phyloP scores from a whole-genome alignment of 2,888 invertebrate species.

The Ophonus ardosiacus region DNA sequence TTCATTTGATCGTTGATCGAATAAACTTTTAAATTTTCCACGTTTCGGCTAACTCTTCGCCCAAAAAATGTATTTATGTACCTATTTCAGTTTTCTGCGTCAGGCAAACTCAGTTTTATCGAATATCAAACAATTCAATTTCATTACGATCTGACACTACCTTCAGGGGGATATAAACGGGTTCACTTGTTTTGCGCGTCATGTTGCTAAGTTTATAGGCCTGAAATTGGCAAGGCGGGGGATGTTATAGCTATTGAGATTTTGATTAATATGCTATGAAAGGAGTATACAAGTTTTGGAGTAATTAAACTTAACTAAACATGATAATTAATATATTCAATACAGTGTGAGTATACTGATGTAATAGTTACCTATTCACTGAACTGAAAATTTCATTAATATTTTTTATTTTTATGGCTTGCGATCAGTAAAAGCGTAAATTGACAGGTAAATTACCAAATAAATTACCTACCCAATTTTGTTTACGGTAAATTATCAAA shows the following conservation, averaged over 20 bases:
- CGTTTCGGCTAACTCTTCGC: background rate
- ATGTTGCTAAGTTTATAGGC: background rate
- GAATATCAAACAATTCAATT: slow-evolving; percentile 21
- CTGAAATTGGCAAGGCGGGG: background rate
- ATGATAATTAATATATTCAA: background rate
- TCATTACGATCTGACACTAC: background rate
- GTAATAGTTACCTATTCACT: too few species aligned
- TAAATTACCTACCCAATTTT: too few species aligned
- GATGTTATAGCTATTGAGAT: background rate
- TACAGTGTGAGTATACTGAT: background rate
- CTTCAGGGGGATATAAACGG: background rate
- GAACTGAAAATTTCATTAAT: too few species aligned
- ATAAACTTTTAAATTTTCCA: slow-evolving; percentile 32
- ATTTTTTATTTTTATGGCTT: too few species aligned
- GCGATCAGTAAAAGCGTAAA: too few species aligned
- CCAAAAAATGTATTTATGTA: slow-evolving; percentile 6
- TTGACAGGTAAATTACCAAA: too few species aligned
- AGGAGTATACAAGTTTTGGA: background rate
- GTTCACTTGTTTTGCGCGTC: background rate
- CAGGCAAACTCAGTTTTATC: slow-evolving; percentile 6
- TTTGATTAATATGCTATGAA: background rate
- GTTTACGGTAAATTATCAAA: too few species aligned
- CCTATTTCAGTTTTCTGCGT: slow-evolving; percentile 38
- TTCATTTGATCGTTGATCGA: slow-evolving; percentile 18
- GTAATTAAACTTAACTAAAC: background rate